These are phyloP conservation scores for Melolontha melolontha DNA, from an alignment of 2,888 invertebrate species.

Conservation along the genomic window DNA sequence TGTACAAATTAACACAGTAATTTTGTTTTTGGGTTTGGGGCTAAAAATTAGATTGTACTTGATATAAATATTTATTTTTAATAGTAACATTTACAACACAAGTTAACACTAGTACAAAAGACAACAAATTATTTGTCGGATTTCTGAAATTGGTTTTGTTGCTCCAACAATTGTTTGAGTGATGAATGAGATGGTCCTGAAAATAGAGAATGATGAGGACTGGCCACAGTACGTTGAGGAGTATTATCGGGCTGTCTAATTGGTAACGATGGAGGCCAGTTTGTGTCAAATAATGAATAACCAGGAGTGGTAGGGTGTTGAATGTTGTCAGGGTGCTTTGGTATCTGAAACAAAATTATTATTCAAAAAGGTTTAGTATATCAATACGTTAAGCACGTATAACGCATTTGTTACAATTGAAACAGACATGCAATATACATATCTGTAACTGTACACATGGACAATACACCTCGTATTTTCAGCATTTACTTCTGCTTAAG, in stretches of 20 bases:
- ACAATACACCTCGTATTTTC: too few species aligned
- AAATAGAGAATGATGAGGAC: constrained; percentile 76
- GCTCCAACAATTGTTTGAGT: constrained; percentile 82
- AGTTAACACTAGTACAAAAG: constrained; percentile 40
- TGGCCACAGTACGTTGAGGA: constrained; percentile 49
- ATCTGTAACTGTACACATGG: too few species aligned
- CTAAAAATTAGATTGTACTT: constrained; percentile 6
- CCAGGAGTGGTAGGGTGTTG: constrained; percentile 52
- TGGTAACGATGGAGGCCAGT: constrained; percentile 63
- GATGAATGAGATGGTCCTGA: constrained; percentile 83
- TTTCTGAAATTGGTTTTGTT: constrained; percentile 76
- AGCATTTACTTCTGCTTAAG: too few species aligned
- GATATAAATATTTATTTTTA: constrained; percentile 21
- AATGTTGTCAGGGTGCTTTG: constrained; percentile 36
- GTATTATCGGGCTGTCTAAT: constrained; percentile 52
- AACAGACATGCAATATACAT: too few species aligned
- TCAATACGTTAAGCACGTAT: too few species aligned
- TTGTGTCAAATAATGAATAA: constrained; percentile 64
- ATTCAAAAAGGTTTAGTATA: too few species aligned
- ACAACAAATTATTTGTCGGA: constrained; percentile 51
- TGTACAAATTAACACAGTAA: too few species aligned
- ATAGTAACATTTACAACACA: constrained; percentile 26
- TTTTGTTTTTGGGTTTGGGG: too few species aligned
- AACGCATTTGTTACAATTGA: too few species aligned
- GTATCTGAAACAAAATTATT: constrained; percentile 18